phyloP scores from a whole-genome alignment of 2,113 vertebrate species.

The Notarius lentiginosus region DNA sequence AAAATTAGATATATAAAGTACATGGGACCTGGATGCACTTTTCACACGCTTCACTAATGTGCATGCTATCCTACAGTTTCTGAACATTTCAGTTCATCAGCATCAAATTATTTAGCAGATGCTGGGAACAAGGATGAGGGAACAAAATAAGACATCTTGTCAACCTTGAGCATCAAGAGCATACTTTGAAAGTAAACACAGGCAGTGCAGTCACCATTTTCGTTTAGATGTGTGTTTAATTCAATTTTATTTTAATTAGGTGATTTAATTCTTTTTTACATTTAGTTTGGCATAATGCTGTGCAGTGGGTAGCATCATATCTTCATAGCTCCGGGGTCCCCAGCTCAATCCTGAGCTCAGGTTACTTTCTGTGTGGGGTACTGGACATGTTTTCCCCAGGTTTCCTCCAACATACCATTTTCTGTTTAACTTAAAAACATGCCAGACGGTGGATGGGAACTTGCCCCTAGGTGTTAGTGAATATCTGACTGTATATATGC shows the following conservation, averaged over 20 bases:
- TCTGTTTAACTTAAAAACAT: background rate
- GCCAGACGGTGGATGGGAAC: background rate
- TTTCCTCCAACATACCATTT: background rate
- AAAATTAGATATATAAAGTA: background rate
- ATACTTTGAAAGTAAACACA: background rate
- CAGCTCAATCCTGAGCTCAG: background rate
- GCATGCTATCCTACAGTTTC: background rate
- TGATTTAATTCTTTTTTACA: background rate
- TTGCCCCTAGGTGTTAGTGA: background rate
- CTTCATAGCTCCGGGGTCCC: no score
- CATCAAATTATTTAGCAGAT: background rate
- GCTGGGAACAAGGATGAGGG: background rate
- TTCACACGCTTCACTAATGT: background rate
- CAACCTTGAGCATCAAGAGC: background rate
- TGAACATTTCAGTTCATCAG: background rate
- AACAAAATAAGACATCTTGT: background rate
- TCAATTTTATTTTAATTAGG: background rate
- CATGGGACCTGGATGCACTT: background rate
- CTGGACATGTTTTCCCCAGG: background rate
- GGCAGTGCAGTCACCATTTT: background rate
- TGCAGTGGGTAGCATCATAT: background rate
- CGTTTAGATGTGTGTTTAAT: background rate
- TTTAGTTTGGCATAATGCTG: background rate
- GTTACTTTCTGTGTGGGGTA: background rate
- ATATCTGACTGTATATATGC: background rate